phyloP scores from a whole-genome alignment of 2,888 invertebrate genomes.

The Volucella bombylans region DNA sequence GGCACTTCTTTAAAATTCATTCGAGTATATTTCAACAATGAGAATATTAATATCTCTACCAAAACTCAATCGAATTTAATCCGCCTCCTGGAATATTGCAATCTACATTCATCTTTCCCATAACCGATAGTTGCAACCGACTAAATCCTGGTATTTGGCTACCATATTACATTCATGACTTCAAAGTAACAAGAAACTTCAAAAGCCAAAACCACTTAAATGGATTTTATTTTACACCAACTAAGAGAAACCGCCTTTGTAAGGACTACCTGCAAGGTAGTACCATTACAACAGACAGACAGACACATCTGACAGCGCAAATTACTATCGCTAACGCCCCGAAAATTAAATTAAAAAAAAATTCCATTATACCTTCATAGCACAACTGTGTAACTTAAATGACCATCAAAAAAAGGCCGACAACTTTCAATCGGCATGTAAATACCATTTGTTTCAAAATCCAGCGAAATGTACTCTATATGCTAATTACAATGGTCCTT shows the following conservation, averaged over 20 bases:
- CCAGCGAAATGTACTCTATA: conserved; percentile 58
- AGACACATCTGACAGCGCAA: conserved; percentile 64
- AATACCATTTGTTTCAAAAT: conserved; percentile 69
- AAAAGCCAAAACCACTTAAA: conserved; percentile 39
- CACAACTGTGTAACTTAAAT: neutral
- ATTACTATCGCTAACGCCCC: conserved; percentile 65
- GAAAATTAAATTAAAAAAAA: conserved; percentile 31
- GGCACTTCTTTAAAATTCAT: conserved; percentile 21
- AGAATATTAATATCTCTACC: conserved; percentile 1
- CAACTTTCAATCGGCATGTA: conserved; percentile 66
- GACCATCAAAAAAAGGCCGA: conserved; percentile 35
- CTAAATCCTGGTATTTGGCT: conserved; percentile 64
- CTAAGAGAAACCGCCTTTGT: conserved; percentile 26
- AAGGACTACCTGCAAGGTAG: conserved; percentile 33
- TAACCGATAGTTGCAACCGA: conserved; percentile 38
- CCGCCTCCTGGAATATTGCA: conserved; percentile 6
- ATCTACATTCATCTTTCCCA: neutral
- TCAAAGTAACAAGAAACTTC: conserved; percentile 31
- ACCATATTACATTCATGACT: conserved; percentile 48
- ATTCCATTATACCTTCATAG: neutral
- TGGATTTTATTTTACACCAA: conserved; percentile 41
- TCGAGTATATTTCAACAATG: conserved; percentile 10
- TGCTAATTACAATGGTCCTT: conserved; percentile 71
- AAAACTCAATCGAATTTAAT: conserved; percentile 11
- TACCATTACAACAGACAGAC: conserved; percentile 16